A percentile compares a stretch with the other conserved stretches of the same genome.
Evolutionary conservation across 2,888 invertebrate genomes (phyloP).

Genomic region (Epsilonema sp.): DNA sequence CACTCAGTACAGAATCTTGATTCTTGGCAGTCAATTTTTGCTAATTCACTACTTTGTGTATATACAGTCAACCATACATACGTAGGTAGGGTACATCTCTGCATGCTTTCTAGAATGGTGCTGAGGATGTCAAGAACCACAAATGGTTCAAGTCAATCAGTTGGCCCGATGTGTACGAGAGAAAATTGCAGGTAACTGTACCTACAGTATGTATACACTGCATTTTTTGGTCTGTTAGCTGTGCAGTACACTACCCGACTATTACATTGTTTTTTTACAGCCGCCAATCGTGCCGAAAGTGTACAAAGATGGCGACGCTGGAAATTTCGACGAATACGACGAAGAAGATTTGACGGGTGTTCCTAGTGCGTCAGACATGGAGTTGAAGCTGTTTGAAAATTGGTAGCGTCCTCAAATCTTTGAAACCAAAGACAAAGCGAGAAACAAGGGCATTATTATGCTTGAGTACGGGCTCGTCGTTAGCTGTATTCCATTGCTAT

Average conservation of each 20-base stretch:
- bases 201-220: neutral
- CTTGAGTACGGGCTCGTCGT: too few relatives aligned
- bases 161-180: conserved; percentile 65
- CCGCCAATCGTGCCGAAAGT: conserved; percentile 74
- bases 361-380: neutral
- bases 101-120: conserved; percentile 53
- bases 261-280: too few relatives aligned
- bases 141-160: conserved; percentile 80
- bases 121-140: conserved; percentile 80
- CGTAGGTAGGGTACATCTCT: too few relatives aligned
- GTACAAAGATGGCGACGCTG: conserved; percentile 67
- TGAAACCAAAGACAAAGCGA: too few relatives aligned
- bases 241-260: too few relatives aligned
- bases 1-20: neutral
- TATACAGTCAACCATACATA: too few relatives aligned
- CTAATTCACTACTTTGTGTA: too few relatives aligned
- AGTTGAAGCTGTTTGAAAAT: neutral
- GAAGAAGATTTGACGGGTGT: conserved; percentile 48
- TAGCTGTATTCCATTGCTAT: too few relatives aligned
- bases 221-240: neutral
- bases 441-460: too few relatives aligned
- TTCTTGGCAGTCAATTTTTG: too few relatives aligned
- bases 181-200: conserved; percentile 51
- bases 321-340: conserved; percentile 82
- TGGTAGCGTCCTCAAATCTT: too few relatives aligned